These are phyloP conservation scores for Brachyhypopomus occidentalis DNA, from an alignment of 2,113 vertebrate species.

Conservation along the genomic window DNA sequence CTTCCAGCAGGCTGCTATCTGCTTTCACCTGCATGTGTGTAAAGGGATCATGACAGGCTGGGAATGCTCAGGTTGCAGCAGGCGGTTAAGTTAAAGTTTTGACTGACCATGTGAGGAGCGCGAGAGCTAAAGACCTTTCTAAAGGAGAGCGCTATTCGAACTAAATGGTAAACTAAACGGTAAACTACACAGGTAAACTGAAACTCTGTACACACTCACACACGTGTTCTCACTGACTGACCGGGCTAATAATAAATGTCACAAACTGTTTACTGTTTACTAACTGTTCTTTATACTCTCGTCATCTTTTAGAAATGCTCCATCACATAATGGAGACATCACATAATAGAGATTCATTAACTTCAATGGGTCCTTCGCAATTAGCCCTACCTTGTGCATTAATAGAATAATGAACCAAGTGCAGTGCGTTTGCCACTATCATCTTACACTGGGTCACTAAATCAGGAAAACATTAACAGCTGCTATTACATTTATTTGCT, in stretches of 20 bases:
- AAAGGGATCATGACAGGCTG: constrained; percentile 40
- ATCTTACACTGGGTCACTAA: constrained; percentile 37
- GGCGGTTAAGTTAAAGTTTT: constrained; percentile 48
- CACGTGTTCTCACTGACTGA: constrained; percentile 50
- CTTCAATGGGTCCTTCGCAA: background rate
- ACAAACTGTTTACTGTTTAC: constrained; percentile 47
- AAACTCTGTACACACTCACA: constrained; percentile 43
- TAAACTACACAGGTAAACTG: constrained; percentile 57
- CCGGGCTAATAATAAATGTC: constrained; percentile 36
- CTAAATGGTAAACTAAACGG: too few relatives aligned
- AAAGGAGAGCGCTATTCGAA: constrained; percentile 40
- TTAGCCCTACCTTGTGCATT: background rate
- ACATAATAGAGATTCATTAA: background rate
- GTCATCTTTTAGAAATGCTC: constrained; percentile 2
- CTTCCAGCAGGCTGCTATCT: constrained; percentile 45
- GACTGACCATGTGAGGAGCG: constrained; percentile 2
- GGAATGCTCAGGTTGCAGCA: constrained; percentile 39
- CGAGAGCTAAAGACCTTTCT: background rate
- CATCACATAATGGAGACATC: too few relatives aligned
- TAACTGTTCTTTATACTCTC: too few relatives aligned
- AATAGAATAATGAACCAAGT: background rate
- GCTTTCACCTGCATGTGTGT: constrained; percentile 42
- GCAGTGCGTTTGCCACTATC: constrained; percentile 38
- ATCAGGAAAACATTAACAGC: constrained; percentile 39
- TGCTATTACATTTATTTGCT: constrained; percentile 34